phyloP scores from a whole-genome alignment of 2,113 vertebrate species.

The Anolis carolinensis region DNA sequence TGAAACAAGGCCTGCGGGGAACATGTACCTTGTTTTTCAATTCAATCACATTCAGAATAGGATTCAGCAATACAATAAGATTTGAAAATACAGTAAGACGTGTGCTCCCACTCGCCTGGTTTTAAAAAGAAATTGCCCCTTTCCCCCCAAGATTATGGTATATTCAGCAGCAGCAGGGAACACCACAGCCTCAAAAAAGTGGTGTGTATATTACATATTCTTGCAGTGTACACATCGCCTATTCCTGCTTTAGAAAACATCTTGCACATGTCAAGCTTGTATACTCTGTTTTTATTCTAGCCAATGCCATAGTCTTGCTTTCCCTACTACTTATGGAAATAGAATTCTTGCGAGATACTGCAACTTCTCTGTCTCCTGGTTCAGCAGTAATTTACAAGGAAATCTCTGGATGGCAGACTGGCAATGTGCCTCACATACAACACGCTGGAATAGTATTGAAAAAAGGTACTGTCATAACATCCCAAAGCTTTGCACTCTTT shows the following conservation, averaged over 20 bases:
- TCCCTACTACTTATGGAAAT: not conserved
- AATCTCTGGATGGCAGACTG: not conserved
- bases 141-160: not conserved
- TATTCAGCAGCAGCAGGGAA: not conserved
- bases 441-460: not conserved
- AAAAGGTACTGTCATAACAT: not conserved
- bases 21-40: not conserved
- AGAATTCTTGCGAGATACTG: not conserved
- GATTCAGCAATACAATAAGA: not conserved
- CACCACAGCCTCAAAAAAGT: too few relatives aligned
- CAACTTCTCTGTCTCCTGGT: not conserved
- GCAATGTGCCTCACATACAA: not conserved
- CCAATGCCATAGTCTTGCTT: not conserved
- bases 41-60: not conserved
- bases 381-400: not conserved
- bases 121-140: not conserved
- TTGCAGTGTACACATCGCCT: too few relatives aligned
- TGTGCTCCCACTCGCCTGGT: not conserved
- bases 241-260: not conserved
- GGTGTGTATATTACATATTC: not conserved
- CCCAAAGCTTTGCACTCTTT: not conserved
- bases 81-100: not conserved
- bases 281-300: not conserved
- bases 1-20: not conserved
- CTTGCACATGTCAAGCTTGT: not conserved